Conservation (phyloP, 2,888 invertebrate species). For the Acrobasis suavella region DNA sequence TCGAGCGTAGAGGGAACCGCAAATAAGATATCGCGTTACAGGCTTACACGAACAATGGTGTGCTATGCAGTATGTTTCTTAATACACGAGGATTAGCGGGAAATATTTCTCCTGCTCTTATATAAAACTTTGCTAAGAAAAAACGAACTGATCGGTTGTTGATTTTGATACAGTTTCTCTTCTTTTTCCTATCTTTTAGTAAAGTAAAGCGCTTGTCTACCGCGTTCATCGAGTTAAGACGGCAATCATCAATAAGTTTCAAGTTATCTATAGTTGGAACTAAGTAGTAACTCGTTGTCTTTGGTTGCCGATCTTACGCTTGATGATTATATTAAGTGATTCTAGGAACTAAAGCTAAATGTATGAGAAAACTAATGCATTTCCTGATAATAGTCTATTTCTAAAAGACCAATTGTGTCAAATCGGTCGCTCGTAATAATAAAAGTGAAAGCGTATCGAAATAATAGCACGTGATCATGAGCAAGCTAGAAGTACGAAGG, state of each 20-base stretch:
- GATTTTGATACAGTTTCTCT: too few relatives aligned
- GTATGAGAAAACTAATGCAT: neutral
- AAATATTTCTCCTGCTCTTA: neutral
- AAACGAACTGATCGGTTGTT: neutral
- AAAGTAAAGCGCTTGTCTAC: too few relatives aligned
- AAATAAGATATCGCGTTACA: slow-evolving; percentile 64
- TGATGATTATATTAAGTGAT: too few relatives aligned
- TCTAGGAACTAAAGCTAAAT: neutral
- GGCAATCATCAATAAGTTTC: too few relatives aligned
- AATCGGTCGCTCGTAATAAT: slow-evolving; percentile 17
- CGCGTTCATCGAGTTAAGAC: too few relatives aligned
- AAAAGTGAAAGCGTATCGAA: slow-evolving; percentile 50
- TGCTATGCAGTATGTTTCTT: slow-evolving; percentile 1
- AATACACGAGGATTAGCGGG: neutral
- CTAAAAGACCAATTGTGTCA: slow-evolving; percentile 3
- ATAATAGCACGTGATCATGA: slow-evolving; percentile 40
- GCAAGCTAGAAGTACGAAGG: slow-evolving; percentile 31
- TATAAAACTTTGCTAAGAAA: neutral
- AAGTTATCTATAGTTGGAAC: too few relatives aligned
- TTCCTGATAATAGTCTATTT: neutral
- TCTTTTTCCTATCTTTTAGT: too few relatives aligned
- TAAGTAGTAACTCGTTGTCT: too few relatives aligned
- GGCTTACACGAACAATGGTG: slow-evolving; percentile 68
- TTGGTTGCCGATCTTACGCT: too few relatives aligned
- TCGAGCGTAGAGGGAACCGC: slow-evolving; percentile 47